Conservation (phyloP, 2,797 vertebrate genomes). For the Brachyrhaphis roseni region DNA sequence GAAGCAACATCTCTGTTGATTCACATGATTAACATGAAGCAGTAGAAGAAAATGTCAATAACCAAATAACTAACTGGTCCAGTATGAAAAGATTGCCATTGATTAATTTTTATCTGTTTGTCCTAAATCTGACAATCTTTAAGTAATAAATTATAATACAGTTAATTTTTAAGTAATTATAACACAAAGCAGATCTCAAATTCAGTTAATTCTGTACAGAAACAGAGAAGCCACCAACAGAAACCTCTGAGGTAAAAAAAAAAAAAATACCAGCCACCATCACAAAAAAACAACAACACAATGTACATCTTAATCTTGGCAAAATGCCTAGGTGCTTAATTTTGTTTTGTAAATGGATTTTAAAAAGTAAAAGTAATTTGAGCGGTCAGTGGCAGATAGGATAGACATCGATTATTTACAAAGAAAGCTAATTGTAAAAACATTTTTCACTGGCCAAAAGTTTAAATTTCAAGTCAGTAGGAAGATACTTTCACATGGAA, state of each 20-base stretch:
- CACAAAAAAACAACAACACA: neutral
- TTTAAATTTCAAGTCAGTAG: neutral
- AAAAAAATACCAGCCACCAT: neutral
- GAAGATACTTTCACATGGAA: neutral
- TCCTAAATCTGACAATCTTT: neutral
- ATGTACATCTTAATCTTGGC: neutral
- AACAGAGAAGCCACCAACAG: neutral
- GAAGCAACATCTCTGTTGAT: neutral
- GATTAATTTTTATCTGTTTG: neutral
- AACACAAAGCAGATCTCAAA: neutral
- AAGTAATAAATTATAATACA: neutral
- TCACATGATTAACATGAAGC: neutral
- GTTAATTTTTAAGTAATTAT: neutral
- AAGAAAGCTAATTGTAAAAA: neutral
- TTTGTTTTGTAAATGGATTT: neutral
- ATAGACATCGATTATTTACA: neutral
- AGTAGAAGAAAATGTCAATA: neutral
- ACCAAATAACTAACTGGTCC: neutral
- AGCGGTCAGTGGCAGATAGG: neutral
- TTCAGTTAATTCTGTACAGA: neutral
- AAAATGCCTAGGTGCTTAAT: neutral
- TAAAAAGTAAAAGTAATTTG: neutral
- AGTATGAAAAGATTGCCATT: neutral
- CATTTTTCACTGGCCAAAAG: neutral
- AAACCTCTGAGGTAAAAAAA: neutral